Evolutionary conservation across 2,888 invertebrate species (phyloP).

Genomic region (Mimas tiliae): DNA sequence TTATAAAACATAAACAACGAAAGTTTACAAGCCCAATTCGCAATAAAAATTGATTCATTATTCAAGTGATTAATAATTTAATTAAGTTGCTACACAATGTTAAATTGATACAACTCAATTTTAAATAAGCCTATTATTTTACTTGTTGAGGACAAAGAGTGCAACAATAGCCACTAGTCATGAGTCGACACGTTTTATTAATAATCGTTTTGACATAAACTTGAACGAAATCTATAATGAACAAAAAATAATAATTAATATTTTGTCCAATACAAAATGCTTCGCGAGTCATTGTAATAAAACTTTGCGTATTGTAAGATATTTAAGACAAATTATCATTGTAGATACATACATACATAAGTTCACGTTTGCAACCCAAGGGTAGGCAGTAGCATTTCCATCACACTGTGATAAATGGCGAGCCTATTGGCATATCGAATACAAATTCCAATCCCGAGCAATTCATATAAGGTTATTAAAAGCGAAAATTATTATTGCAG

Average conservation of each 20-base stretch:
- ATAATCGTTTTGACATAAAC: slow-evolving; percentile 17
- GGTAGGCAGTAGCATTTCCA: too few relatives aligned
- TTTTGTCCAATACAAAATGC: background rate
- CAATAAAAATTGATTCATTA: background rate
- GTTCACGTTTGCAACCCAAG: too few relatives aligned
- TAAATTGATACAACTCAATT: slow-evolving; percentile 15
- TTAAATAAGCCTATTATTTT: slow-evolving; percentile 3
- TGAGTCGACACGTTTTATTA: slow-evolving; percentile 1
- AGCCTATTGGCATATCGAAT: too few relatives aligned
- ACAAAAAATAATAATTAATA: slow-evolving; percentile 20
- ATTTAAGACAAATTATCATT: too few relatives aligned
- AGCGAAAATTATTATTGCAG: too few relatives aligned
- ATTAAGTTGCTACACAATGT: background rate
- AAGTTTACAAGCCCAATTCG: background rate
- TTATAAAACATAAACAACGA: too few relatives aligned
- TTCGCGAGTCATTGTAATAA: too few relatives aligned
- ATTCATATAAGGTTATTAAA: too few relatives aligned
- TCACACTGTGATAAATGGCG: too few relatives aligned
- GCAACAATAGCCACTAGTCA: slow-evolving; percentile 16
- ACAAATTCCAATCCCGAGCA: too few relatives aligned
- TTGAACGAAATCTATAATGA: slow-evolving; percentile 8
- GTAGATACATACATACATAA: too few relatives aligned
- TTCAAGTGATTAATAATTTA: slow-evolving; percentile 10
- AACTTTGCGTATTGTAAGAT: too few relatives aligned
- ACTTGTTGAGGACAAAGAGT: slow-evolving; percentile 13